Evolutionary conservation across 2,888 invertebrate genomes (phyloP).

Genomic region (Gymnosoma rotundatum): DNA sequence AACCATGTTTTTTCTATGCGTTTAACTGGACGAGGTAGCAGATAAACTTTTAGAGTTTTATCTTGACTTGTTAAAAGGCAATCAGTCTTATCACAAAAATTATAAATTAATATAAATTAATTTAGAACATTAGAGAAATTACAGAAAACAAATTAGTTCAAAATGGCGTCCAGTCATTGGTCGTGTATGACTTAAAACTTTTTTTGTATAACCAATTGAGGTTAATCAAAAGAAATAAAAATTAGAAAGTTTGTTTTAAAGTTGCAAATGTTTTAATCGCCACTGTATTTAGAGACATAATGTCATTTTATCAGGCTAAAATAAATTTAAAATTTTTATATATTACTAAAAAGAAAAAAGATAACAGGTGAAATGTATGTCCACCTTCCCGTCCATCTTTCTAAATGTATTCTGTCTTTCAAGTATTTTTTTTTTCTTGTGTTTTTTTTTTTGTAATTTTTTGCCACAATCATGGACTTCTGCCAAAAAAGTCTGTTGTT

Average conservation of each 20-base stretch:
- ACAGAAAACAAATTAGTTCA: too few species aligned
- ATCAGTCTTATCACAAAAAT: too few species aligned
- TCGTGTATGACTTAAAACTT: too few species aligned
- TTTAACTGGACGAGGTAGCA: too few species aligned
- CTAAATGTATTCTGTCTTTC: constrained; percentile 6
- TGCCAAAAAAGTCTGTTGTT: constrained; percentile 50
- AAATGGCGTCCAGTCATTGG: too few species aligned
- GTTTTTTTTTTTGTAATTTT: constrained; percentile 9
- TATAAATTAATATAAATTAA: too few species aligned
- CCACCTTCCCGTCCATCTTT: constrained; percentile 22
- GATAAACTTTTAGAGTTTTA: too few species aligned
- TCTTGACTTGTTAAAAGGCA: too few species aligned
- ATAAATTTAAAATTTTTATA: background rate
- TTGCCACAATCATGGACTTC: constrained; percentile 52
- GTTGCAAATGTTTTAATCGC: background rate
- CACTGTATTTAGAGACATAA: background rate
- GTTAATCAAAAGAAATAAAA: background rate
- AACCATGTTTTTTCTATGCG: too few species aligned
- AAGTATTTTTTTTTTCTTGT: background rate
- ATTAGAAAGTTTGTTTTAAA: too few species aligned
- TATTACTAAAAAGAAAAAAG: background rate
- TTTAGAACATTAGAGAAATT: too few species aligned
- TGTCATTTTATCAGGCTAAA: background rate
- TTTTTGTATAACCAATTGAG: too few species aligned
- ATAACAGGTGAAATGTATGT: constrained; percentile 18